Conservation (phyloP, 2,113 vertebrate species). For the Sula dactylatra region DNA sequence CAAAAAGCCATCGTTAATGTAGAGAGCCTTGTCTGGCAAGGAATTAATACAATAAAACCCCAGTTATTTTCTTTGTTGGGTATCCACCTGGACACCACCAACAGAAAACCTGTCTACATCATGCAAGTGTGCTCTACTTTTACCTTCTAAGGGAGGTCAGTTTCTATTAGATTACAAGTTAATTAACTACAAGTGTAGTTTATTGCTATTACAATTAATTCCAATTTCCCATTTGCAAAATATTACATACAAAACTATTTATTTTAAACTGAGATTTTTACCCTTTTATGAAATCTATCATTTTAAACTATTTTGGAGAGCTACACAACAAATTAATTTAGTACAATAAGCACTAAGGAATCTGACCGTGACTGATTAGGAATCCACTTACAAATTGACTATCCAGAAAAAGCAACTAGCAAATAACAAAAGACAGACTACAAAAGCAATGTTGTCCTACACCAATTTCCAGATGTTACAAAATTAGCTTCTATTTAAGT, state of each 20-base stretch:
- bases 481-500: not conserved
- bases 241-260: not conserved
- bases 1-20: not conserved
- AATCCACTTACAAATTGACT: not conserved
- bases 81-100: not conserved
- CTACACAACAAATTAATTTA: not conserved
- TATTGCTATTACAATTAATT: not conserved
- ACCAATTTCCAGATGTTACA: not conserved
- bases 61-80: not conserved
- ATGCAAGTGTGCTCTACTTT: not conserved
- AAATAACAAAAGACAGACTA: not conserved
- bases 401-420: not conserved
- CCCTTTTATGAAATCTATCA: not conserved
- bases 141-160: not conserved
- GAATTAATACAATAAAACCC: not conserved
- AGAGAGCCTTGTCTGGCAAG: not conserved
- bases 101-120: not conserved
- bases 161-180: not conserved
- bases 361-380: not conserved
- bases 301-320: not conserved
- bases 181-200: not conserved
- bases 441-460: not conserved
- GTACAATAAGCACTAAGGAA: not conserved
- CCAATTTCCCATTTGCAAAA: not conserved
- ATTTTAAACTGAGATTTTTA: not conserved